Conservation (phyloP, 2,888 invertebrate genomes). For the Morpho achilles region DNA sequence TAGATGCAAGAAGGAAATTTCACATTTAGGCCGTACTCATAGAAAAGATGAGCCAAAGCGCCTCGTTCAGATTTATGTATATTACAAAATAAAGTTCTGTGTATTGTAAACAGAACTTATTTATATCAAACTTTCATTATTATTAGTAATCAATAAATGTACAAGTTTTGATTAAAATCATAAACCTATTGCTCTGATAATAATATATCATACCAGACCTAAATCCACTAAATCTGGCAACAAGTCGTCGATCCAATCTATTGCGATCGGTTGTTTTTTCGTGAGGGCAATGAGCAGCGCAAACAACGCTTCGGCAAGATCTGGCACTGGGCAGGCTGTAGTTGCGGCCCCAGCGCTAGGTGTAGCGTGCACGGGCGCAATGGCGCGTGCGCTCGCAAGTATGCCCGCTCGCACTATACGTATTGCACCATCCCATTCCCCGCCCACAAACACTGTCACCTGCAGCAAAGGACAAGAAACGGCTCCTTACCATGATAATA, state of each 20-base stretch:
- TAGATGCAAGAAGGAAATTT: too few species aligned
- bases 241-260: constrained; percentile 55
- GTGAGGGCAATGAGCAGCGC: constrained; percentile 80
- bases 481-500: too few species aligned
- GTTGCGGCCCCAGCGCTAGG: constrained; percentile 82
- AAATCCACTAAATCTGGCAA: constrained; percentile 52
- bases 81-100: too few species aligned
- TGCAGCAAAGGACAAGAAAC: not conserved
- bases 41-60: too few species aligned
- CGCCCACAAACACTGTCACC: constrained; percentile 52
- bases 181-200: not conserved
- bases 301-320: constrained; percentile 86
- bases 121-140: too few species aligned
- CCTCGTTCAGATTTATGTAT: too few species aligned
- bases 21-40: too few species aligned
- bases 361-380: constrained; percentile 40
- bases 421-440: constrained; percentile 48
- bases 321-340: constrained; percentile 62
- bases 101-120: too few species aligned
- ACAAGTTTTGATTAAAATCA: too few species aligned
- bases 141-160: too few species aligned
- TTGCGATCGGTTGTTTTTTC: constrained; percentile 80
- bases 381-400: constrained; percentile 35
- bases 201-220: constrained; percentile 35
- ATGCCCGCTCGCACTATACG: constrained; percentile 46